Conservation (phyloP, 2,888 invertebrate genomes). For the Agriotes lineatus region DNA sequence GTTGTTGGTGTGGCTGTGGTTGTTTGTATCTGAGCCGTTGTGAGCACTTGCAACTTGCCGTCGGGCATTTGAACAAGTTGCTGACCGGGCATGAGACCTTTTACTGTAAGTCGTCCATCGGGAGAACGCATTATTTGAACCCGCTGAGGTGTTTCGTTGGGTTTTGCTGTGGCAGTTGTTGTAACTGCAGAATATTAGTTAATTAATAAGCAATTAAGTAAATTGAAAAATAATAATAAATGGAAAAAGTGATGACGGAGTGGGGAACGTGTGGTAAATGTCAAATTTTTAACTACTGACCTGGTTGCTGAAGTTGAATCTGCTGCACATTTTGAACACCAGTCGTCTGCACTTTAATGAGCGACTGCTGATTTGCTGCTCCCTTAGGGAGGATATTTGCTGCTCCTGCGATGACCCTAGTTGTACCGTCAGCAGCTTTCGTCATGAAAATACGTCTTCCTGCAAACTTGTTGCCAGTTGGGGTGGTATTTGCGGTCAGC, state of each 20-base stretch:
- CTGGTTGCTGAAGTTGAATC: constrained; percentile 65
- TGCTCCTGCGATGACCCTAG: constrained; percentile 73
- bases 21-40: constrained; percentile 71
- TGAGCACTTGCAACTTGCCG: constrained; percentile 89
- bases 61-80: constrained; percentile 94
- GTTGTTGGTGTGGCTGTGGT: constrained; percentile 64
- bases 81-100: constrained; percentile 92
- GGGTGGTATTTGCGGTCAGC: constrained; percentile 71
- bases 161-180: constrained; percentile 54
- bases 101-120: constrained; percentile 92
- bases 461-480: constrained; percentile 75
- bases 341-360: constrained; percentile 68
- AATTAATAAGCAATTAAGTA: too few species aligned
- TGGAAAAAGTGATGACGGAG: too few species aligned
- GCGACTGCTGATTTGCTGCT: constrained; percentile 64
- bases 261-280: too few species aligned
- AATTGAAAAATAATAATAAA: too few species aligned
- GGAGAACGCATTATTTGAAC: constrained; percentile 92
- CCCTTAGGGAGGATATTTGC: constrained; percentile 70
- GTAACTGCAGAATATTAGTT: constrained; percentile 40
- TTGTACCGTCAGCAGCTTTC: constrained; percentile 78
- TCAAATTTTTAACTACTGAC: constrained; percentile 48
- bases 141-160: constrained; percentile 73
- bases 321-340: constrained; percentile 60
- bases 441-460: constrained; percentile 81